Evolutionary conservation across 1,140 invertebrate genomes (phyloP).

Genomic region (Zaprionus africanus): DNA sequence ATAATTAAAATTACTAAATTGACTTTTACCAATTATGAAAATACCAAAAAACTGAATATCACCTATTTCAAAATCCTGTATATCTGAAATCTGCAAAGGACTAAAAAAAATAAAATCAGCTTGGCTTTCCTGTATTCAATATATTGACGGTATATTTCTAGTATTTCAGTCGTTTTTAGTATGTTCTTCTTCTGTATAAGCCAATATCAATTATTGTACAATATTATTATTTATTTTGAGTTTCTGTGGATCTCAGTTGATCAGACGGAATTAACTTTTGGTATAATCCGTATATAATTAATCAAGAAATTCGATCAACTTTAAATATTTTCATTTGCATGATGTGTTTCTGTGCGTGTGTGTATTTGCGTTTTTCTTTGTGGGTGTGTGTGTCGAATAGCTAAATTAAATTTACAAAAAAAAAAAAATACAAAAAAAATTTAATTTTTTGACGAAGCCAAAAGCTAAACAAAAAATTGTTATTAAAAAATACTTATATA

Average conservation of each 20-base stretch:
- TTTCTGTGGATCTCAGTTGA: not conserved
- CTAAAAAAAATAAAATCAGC: not conserved
- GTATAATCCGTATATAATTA: not conserved
- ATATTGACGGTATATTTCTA: not conserved
- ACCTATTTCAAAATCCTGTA: not conserved
- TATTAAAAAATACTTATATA: not conserved
- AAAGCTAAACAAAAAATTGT: not conserved
- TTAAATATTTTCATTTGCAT: conserved; percentile 11
- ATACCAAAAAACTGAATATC: no score
- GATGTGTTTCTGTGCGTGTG: not conserved
- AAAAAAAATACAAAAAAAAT: not conserved
- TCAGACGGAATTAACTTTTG: not conserved
- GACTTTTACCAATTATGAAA: no score
- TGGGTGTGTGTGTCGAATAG: conserved; percentile 5
- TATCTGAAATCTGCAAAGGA: not conserved
- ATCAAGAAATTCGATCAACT: not conserved
- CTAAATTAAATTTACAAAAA: conserved; percentile 19
- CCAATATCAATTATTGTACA: not conserved
- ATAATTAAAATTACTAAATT: no score
- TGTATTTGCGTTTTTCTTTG: not conserved
- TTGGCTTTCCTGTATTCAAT: not conserved
- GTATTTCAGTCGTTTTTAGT: conserved; percentile 8
- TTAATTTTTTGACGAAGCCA: not conserved
- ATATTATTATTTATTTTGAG: not conserved
- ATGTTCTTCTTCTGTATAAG: not conserved